phyloP scores from a whole-genome alignment of 2,888 invertebrate species.

The Erebia ligea region DNA sequence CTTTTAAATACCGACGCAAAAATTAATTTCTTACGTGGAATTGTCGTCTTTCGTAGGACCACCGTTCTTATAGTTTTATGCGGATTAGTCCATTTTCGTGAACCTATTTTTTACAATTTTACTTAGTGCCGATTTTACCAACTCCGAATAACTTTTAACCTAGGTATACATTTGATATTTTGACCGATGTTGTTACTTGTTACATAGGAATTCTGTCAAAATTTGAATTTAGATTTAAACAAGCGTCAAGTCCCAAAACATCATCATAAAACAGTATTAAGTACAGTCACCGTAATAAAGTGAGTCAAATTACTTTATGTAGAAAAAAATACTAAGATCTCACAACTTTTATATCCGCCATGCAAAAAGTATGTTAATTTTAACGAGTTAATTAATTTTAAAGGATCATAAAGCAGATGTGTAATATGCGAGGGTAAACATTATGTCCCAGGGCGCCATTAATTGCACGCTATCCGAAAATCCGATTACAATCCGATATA shows the following conservation, averaged over 20 bases:
- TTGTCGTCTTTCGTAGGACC: slow-evolving; percentile 8
- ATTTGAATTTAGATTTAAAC: too few relatives aligned
- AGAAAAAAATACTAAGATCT: background rate
- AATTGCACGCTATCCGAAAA: slow-evolving; percentile 28
- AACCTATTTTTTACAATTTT: background rate
- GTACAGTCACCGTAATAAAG: too few relatives aligned
- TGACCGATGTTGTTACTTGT: too few relatives aligned
- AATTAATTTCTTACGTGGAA: slow-evolving; percentile 29
- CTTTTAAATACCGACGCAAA: slow-evolving; percentile 68
- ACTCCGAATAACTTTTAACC: too few relatives aligned
- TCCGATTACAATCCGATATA: slow-evolving; percentile 19
- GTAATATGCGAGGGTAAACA: background rate
- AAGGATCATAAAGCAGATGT: background rate
- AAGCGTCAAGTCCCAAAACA: too few relatives aligned
- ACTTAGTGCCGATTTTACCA: too few relatives aligned
- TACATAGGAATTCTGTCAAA: too few relatives aligned
- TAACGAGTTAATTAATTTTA: background rate
- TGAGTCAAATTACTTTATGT: too few relatives aligned
- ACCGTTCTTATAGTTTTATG: background rate
- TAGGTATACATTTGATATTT: too few relatives aligned
- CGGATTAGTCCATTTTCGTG: background rate
- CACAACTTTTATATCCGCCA: background rate
- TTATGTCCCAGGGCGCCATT: slow-evolving; percentile 7
- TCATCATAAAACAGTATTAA: too few relatives aligned
- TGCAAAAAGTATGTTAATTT: background rate